Evolutionary conservation across 2,113 vertebrate genomes (phyloP).

Genomic region (Bettongia penicillata): DNA sequence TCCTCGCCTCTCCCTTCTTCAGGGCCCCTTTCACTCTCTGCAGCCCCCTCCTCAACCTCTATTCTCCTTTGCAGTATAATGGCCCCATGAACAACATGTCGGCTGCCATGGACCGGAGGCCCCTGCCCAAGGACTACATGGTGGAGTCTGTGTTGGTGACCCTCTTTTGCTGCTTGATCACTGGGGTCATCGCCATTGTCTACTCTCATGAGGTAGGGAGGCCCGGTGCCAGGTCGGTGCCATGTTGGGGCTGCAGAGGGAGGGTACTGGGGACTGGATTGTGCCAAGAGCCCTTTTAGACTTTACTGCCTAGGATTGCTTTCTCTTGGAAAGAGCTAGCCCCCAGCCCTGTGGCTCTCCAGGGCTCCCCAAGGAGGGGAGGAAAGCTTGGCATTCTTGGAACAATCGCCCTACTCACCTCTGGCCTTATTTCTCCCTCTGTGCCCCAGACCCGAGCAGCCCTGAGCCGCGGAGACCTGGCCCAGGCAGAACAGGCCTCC

Average conservation of each 20-base stretch:
- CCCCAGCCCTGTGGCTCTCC: neutral
- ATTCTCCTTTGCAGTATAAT: slow-evolving; percentile 70
- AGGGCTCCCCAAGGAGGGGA: neutral
- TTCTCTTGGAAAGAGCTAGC: neutral
- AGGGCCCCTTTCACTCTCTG: too few relatives aligned
- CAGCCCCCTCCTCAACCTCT: neutral
- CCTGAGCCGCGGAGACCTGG: slow-evolving; percentile 82
- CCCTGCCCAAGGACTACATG: slow-evolving; percentile 86
- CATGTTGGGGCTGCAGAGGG: fast-evolving
- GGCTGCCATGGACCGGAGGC: neutral
- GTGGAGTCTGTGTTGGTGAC: slow-evolving; percentile 87
- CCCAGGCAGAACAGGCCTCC: slow-evolving; percentile 82
- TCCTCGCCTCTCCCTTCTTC: too few relatives aligned
- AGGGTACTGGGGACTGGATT: fast-evolving
- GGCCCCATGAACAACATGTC: neutral
- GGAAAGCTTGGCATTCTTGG: neutral
- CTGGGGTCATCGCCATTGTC: slow-evolving; percentile 83
- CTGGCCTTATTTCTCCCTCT: neutral
- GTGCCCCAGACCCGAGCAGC: slow-evolving; percentile 83
- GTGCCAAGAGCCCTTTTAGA: neutral
- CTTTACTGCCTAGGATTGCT: neutral
- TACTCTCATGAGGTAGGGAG: slow-evolving; percentile 86
- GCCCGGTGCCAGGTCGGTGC: neutral
- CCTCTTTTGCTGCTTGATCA: slow-evolving; percentile 89
- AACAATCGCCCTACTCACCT: neutral